Percentiles rank a stretch among this genome's conserved stretches.
phyloP scores from a whole-genome alignment of 2,888 invertebrate genomes.

The Ethmia dodecea region DNA sequence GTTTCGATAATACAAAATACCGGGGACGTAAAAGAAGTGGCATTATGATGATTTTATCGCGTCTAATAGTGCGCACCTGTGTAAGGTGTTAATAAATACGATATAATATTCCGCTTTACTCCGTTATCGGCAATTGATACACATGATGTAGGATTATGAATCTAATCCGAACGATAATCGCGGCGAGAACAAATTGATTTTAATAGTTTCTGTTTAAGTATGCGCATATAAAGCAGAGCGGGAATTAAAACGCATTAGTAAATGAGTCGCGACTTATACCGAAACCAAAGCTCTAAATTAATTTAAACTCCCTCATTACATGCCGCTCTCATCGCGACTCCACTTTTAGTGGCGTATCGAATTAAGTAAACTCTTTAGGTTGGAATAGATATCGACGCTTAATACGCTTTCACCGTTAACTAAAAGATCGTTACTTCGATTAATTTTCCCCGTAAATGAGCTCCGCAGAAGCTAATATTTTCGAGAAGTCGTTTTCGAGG shows the following conservation, averaged over 20 bases:
- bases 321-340: slow-evolving; percentile 30
- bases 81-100: slow-evolving; percentile 4
- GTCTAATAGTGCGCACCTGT: background rate
- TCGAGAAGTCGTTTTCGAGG: slow-evolving; percentile 25
- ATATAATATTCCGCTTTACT: background rate
- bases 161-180: slow-evolving; percentile 31
- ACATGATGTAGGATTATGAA: slow-evolving; percentile 20
- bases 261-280: slow-evolving; percentile 32
- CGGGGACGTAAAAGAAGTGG: too few relatives aligned
- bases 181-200: slow-evolving; percentile 47
- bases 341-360: slow-evolving; percentile 30
- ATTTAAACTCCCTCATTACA: slow-evolving; percentile 45
- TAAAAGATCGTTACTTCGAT: slow-evolving; percentile 26
- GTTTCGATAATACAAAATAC: too few relatives aligned
- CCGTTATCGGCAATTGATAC: slow-evolving; percentile 10
- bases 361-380: slow-evolving; percentile 35
- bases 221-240: slow-evolving; percentile 43
- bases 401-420: slow-evolving; percentile 28
- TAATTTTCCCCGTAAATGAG: slow-evolving; percentile 21
- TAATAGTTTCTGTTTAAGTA: slow-evolving; percentile 40
- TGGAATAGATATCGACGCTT: slow-evolving; percentile 23
- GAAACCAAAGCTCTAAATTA: slow-evolving; percentile 41
- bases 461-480: slow-evolving; percentile 26
- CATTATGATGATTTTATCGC: too few relatives aligned
- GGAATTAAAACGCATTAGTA: slow-evolving; percentile 38